Evolutionary conservation across 2,113 vertebrate species (phyloP), one percentile per base, ranked within the genome.

Genomic region (Saiga tatarica): DNA sequence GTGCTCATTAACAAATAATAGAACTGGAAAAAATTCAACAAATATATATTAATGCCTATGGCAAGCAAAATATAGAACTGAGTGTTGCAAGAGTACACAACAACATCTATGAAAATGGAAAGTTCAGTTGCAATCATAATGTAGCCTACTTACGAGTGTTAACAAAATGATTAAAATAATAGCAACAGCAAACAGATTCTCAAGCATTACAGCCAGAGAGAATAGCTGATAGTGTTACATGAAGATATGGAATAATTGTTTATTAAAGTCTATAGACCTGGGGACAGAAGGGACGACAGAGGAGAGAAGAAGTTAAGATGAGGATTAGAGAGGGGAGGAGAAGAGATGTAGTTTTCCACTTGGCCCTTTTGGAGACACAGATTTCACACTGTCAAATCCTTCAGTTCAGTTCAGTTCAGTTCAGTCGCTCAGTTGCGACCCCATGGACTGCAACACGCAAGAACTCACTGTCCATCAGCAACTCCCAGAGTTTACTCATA

Each of bases 11-110:
- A 78, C 25, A 86, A 57, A 76, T 39, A 59, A 28, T 4, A 16
- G 3, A 89, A 87, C 7, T 84, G 25, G 23, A 95, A 36, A 85
- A 94, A 57, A 42, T 25, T 76, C 6, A 95, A 81, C 15, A 87
- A 90, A 81, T 82, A 42, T 3, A 26, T 76, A 64, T 12, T 67
- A 47, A 74, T 26, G 36, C 26, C 5, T 74, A 39, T 5, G 30
- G 17, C 23, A 52, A 15, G 28, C 3, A 45, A 93, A 81, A 19
- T 50, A 92, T 6, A 12, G n/a, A 87, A 6, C 10, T 8, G 9
- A 28, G 30, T 90, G 2, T 39, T 83, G 0, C 6, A 76, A 62
- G 25, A 67, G 23, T 33, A 15, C 7, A 60, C 42, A 71, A 59
- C 4, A 42, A n/a, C 42, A 8, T 26, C 2, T 42, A 67, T 4